Evolutionary conservation across 2,113 vertebrate genomes (phyloP).

Genomic region (Thinocorus orbignyianus): DNA sequence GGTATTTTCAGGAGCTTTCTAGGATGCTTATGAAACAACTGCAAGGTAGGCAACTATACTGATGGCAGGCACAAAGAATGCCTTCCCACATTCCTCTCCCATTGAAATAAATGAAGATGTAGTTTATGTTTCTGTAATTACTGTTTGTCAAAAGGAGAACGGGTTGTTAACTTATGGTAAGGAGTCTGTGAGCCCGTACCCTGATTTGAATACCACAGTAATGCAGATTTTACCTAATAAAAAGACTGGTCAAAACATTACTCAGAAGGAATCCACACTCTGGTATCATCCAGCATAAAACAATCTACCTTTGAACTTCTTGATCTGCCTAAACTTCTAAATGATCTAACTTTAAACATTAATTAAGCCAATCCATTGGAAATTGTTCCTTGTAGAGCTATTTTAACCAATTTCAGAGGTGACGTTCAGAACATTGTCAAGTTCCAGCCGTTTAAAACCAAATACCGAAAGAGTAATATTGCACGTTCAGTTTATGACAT

Average conservation of each 20-base stretch:
- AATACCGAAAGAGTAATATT: neutral
- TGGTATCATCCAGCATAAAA: neutral
- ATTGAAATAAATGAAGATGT: neutral
- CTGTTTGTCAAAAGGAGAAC: slow-evolving; percentile 32
- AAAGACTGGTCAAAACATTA: neutral
- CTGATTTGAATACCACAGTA: neutral
- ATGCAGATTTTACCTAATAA: neutral
- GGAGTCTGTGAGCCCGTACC: neutral
- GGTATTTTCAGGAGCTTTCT: slow-evolving; percentile 49
- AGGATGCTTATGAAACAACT: slow-evolving; percentile 52
- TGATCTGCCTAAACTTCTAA: neutral
- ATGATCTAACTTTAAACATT: neutral
- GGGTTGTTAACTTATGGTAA: neutral
- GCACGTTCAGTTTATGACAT: neutral
- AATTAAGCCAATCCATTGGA: neutral
- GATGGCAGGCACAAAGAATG: neutral
- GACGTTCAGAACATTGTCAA: neutral
- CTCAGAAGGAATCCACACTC: neutral
- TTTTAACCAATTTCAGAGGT: neutral
- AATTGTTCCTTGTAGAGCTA: neutral
- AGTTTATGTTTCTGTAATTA: slow-evolving; percentile 53
- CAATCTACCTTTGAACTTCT: neutral
- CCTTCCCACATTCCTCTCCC: slow-evolving; percentile 40
- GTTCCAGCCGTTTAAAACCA: neutral
- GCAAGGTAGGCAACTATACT: neutral